Base-by-base conservation (phyloP, 2,113 vertebrate genomes). In the Chitala chitala region DNA sequence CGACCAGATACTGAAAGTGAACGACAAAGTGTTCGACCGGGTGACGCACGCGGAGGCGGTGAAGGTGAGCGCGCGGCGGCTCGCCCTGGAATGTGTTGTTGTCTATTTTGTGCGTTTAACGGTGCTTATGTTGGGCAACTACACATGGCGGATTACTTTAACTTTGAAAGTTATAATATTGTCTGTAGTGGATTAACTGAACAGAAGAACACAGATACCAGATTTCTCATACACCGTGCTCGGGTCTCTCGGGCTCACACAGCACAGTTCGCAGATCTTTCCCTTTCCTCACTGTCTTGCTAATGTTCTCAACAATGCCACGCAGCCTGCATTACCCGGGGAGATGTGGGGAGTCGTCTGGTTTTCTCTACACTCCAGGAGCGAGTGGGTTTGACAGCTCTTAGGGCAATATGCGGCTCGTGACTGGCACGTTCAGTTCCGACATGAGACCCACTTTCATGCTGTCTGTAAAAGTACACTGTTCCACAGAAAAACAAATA, bases 1-100 rank as follows among this genome's bases (percentile, higher is more conserved):
- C 0, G 96, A 99, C 81, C 96, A 96, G 89, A 97, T 99, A 84
- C 89, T 99, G 76, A 94, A 92, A 31, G 96, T 96, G 79, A 99
- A 99, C 77, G 95, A 95, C 80, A 94, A 93, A 84, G 88, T 95
- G 8, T 88, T 98, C 76, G 92, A 96, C 29, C 89, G 93, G 68
- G 91, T 96, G 82, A 97, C 94, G 2, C 96, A 99, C 54, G 92
- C 92, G 0, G 95, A 99, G 33, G 96, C 96, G 0, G 96, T 99
- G 58, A 98, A 97, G 93, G 96, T 98, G 85, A 79, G 88, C 26
- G 50, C 24, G 56, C 15, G 40, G 12, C 24, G n/a, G 5, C 38
- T 20, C 6, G 51, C 36, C 10, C 5, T 63, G 59, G 29, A 36
- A 33, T 7, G 3, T 36, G 31, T 38, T 13, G 2, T 20, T 63